phyloP scores from a whole-genome alignment of 2,797 vertebrate genomes.

The Meda fulgida region DNA sequence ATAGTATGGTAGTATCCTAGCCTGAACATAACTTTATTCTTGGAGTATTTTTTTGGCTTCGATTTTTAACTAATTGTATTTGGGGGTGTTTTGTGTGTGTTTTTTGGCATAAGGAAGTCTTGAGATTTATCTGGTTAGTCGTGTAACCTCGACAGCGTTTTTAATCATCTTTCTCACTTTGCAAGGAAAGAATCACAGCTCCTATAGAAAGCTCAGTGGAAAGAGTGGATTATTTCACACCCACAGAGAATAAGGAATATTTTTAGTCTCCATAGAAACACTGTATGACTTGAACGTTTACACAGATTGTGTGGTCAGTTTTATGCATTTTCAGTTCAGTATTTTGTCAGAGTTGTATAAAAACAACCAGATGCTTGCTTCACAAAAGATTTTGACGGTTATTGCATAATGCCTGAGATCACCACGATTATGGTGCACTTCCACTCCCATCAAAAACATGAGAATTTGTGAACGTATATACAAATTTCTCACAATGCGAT shows the following conservation, averaged over 20 bases:
- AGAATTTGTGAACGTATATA: not conserved
- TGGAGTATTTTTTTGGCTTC: not conserved
- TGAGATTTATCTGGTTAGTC: not conserved
- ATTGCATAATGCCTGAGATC: not conserved
- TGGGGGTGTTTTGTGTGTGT: not conserved
- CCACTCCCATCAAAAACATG: not conserved
- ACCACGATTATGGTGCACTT: not conserved
- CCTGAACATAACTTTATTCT: not conserved
- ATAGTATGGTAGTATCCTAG: not conserved
- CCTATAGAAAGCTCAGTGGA: conserved; percentile 31
- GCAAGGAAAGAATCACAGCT: conserved; percentile 18
- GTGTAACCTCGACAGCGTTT: not conserved
- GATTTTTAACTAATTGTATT: not conserved
- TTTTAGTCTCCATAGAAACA: conserved; percentile 65
- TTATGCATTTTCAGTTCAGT: conserved; percentile 3
- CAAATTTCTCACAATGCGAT: not conserved
- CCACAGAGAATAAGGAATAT: conserved; percentile 55
- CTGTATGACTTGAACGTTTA: conserved; percentile 47
- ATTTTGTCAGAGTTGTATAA: not conserved
- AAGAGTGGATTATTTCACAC: conserved; percentile 54
- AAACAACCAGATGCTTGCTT: not conserved
- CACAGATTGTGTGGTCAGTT: conserved; percentile 26
- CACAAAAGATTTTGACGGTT: not conserved
- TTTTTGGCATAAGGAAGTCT: not conserved
- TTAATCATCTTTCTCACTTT: conserved; percentile 25